Base-by-base conservation (phyloP, 2,113 vertebrate genomes). In the Carassius auratus region DNA sequence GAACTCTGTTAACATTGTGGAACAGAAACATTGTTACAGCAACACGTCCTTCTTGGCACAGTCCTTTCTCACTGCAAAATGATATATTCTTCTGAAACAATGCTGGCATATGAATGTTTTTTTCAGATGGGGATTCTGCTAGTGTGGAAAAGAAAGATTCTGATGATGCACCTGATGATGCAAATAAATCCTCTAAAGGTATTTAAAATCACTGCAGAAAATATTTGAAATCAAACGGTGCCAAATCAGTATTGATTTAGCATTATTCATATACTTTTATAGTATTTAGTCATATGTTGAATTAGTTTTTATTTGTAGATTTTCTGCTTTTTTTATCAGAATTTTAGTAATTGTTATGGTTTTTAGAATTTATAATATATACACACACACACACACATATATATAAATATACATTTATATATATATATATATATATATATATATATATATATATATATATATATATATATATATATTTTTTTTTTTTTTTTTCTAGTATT, bases 171-270 rank as follows among this genome's bases (percentile, higher is more conserved):
- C 33, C 0, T 45, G 76, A 85, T 4, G 17, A 42, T 2, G 8
- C 23, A 12, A 17, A 69, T 23, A 82, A 76, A 80, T 66, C 75
- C 21, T 85, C 86, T n/a, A 26, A 15, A 88, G 87, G 84, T 88
- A 84, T 81, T 75, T 3, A 13, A 9, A 36, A 36, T 64, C 3
- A 73, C n/a, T 17, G 26, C 45, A 59, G 30, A 19, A 21, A 52
- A 2, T 5, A 76, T 26, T 33, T 17, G 1, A 33, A 69, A 8
- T 17, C 15, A 19, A 62, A 14, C 23, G 2, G 66, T 69, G 38
- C 2, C 30, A 36, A 71, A 71, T 10, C 36, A 45, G 36, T 73
- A 9, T n/a, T 73, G 19, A 5, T 42, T 21, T 69, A 36, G 1
- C 17, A 66, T 66, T 66, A 66, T 13, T 10, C 17, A 21, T 69